Conservation (phyloP, 1,140 invertebrate species). For the Drepana arcuata region DNA sequence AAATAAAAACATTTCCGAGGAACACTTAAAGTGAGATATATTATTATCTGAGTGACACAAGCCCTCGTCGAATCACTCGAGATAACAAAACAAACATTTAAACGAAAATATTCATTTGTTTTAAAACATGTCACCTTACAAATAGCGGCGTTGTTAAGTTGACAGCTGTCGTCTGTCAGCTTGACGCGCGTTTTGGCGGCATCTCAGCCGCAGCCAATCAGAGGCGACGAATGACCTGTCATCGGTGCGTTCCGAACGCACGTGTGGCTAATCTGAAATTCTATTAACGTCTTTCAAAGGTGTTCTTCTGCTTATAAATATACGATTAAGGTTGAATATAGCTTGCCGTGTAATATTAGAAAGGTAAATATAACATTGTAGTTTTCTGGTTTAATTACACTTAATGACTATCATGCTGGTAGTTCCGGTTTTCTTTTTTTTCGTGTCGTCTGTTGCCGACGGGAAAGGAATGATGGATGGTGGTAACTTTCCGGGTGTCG, state of each 20-base stretch:
- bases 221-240: constrained; percentile 37
- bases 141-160: constrained; percentile 27
- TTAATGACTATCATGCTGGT: constrained; percentile 42
- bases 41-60: too few relatives aligned
- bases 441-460: constrained; percentile 25
- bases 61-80: too few relatives aligned
- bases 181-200: constrained; percentile 28
- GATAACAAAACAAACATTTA: constrained; percentile 18
- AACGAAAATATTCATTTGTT: constrained; percentile 23
- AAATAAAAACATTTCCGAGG: too few relatives aligned
- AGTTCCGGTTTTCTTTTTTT: constrained; percentile 31
- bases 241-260: constrained; percentile 16
- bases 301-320: too few relatives aligned
- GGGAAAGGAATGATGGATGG: constrained; percentile 32
- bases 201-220: constrained; percentile 36
- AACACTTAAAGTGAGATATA: too few relatives aligned
- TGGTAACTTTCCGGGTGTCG: too few relatives aligned
- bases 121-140: constrained; percentile 34
- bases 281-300: neutral
- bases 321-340: constrained; percentile 18
- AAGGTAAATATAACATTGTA: constrained; percentile 14
- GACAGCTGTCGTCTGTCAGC: constrained; percentile 39
- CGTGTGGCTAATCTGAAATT: constrained; percentile 1
- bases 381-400: constrained; percentile 40
- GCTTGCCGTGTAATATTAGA: neutral